A percentile compares a stretch with the other conserved stretches of the same genome.
These are phyloP conservation scores for Okamejei kenojei DNA, from an alignment of 2,797 vertebrate genomes.

Conservation along the genomic window DNA sequence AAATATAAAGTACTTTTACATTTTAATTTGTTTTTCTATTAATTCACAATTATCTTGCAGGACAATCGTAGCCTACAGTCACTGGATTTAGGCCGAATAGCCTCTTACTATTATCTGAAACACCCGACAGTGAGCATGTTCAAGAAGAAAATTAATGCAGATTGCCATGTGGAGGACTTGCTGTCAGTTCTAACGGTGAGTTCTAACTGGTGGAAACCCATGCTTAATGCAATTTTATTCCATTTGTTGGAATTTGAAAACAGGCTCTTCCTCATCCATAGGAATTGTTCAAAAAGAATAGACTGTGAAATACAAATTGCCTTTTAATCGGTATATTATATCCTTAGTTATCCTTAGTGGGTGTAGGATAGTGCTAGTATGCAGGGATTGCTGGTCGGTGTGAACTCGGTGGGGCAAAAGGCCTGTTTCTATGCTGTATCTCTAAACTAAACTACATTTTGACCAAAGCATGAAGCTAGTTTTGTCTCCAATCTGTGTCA, in stretches of 20 bases:
- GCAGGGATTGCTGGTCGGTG: too few species aligned
- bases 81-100: conserved; percentile 76
- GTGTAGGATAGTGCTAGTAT: too few species aligned
- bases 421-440: too few species aligned
- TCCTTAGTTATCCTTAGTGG: too few species aligned
- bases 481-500: not conserved
- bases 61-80: conserved; percentile 77
- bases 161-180: conserved; percentile 71
- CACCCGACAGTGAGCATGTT: conserved; percentile 86
- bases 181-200: conserved; percentile 83
- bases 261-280: not conserved
- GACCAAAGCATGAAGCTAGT: not conserved
- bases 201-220: conserved; percentile 20
- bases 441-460: not conserved
- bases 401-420: too few species aligned
- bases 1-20: not conserved
- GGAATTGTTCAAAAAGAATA: not conserved
- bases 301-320: not conserved
- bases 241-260: conserved; percentile 15
- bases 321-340: not conserved
- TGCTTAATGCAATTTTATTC: not conserved
- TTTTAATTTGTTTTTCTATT: not conserved
- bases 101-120: conserved; percentile 92
- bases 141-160: conserved; percentile 76
- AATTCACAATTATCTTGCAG: conserved; percentile 50